These are phyloP conservation scores for Ormyrus rosae DNA, from an alignment of 2,888 invertebrate species.

Conservation along the genomic window DNA sequence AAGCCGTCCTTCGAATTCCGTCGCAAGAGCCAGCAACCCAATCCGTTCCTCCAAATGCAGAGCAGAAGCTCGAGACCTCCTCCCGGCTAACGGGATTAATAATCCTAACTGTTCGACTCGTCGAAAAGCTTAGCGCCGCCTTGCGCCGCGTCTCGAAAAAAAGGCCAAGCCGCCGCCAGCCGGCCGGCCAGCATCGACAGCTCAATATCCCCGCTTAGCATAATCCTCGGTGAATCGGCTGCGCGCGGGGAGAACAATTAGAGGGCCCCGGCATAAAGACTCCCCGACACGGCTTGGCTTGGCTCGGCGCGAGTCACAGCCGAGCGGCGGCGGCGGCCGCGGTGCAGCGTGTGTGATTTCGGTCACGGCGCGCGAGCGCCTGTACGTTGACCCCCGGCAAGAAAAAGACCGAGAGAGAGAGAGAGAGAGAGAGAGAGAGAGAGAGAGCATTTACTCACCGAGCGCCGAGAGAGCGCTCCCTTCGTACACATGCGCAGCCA, in stretches of 20 bases:
- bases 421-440: conserved; percentile 55
- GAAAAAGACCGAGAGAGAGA: too few species aligned
- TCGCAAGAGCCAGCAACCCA: too few species aligned
- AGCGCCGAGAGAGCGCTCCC: conserved; percentile 53
- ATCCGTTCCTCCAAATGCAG: too few species aligned
- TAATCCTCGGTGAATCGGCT: too few species aligned
- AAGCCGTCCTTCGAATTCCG: too few species aligned
- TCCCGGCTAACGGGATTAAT: too few species aligned
- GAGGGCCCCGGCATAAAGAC: conserved; percentile 65
- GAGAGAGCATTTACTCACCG: conserved; percentile 67
- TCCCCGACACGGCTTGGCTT: conserved; percentile 52
- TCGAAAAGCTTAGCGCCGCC: too few species aligned
- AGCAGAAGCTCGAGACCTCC: too few species aligned
- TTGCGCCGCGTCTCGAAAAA: too few species aligned
- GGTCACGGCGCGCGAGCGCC: conserved; percentile 74
- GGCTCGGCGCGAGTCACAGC: conserved; percentile 66
- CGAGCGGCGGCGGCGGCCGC: conserved; percentile 69
- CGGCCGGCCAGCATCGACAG: too few species aligned
- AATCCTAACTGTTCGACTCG: too few species aligned
- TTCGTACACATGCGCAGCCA: conserved; percentile 48
- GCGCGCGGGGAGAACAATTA: conserved; percentile 68
- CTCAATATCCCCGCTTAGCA: background rate
- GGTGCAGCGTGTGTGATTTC: conserved; percentile 71
- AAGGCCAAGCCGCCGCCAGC: too few species aligned
- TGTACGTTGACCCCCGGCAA: conserved; percentile 73